phyloP scores from a whole-genome alignment of 2,113 vertebrate species.

The Sminthopsis crassicaudata region DNA sequence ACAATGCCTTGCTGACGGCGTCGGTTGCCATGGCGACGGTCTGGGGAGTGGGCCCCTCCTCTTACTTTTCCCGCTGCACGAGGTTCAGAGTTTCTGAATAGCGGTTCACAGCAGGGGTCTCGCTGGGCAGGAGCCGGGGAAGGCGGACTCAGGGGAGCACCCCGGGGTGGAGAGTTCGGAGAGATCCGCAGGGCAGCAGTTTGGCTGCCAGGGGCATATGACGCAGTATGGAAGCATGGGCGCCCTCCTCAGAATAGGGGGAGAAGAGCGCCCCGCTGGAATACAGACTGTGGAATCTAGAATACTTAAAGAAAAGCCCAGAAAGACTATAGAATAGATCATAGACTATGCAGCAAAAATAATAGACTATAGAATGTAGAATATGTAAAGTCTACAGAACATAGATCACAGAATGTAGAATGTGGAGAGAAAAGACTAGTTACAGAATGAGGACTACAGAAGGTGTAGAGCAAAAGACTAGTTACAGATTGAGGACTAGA shows the following conservation, averaged over 20 bases:
- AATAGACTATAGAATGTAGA: too few relatives aligned
- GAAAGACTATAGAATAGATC: too few relatives aligned
- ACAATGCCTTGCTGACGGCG: conserved; percentile 80
- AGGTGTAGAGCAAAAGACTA: too few relatives aligned
- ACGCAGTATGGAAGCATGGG: neutral
- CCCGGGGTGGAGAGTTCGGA: neutral
- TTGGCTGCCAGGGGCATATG: neutral
- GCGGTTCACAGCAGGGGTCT: neutral
- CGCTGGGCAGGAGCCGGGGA: neutral
- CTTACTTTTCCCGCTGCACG: neutral
- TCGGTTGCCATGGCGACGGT: conserved; percentile 80
- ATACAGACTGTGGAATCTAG: too few relatives aligned
- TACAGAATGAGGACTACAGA: too few relatives aligned
- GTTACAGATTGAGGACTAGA: too few relatives aligned
- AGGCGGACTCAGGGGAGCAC: neutral
- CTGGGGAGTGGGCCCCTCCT: conserved; percentile 39
- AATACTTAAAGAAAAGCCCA: too few relatives aligned
- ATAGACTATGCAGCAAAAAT: too few relatives aligned
- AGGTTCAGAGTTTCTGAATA: neutral
- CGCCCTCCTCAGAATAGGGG: neutral
- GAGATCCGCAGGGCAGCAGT: too few relatives aligned
- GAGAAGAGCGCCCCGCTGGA: neutral
- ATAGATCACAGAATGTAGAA: too few relatives aligned
- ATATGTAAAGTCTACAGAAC: too few relatives aligned
- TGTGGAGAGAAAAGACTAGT: too few relatives aligned